These are phyloP conservation scores for Notarius lentiginosus DNA, from an alignment of 2,113 vertebrate genomes.

Conservation along the genomic window DNA sequence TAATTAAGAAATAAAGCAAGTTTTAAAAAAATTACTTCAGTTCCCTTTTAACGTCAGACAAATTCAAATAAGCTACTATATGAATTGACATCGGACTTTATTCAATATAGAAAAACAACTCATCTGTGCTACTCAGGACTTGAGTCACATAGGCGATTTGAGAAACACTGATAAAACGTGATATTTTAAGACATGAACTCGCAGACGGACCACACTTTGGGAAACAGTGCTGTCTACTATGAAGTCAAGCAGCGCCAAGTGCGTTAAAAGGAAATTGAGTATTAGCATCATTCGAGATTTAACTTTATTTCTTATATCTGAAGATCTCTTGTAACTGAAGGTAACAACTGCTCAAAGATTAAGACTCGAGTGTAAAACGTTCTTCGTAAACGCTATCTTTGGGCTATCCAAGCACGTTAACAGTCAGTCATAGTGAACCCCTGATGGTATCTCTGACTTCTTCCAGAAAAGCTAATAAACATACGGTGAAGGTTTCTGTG, in stretches of 20 bases:
- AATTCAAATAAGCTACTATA: too few species aligned
- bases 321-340: background rate
- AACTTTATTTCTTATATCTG: background rate
- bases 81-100: too few species aligned
- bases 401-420: background rate
- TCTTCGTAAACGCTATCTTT: background rate
- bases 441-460: background rate
- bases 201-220: too few species aligned
- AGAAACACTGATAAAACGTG: too few species aligned
- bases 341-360: background rate
- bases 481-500: too few species aligned
- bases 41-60: too few species aligned
- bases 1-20: too few species aligned
- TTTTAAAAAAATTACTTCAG: too few species aligned
- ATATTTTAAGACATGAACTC: too few species aligned
- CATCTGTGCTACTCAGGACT: too few species aligned
- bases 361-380: background rate
- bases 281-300: background rate
- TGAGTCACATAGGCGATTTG: too few species aligned
- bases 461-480: background rate
- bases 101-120: too few species aligned
- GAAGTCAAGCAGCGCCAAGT: background rate
- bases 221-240: background rate
- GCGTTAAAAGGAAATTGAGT: background rate
- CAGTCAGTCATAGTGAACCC: background rate